These are phyloP conservation scores for Microcebus ravelobensis DNA, from an alignment of 2,113 vertebrate genomes.

Conservation along the genomic window DNA sequence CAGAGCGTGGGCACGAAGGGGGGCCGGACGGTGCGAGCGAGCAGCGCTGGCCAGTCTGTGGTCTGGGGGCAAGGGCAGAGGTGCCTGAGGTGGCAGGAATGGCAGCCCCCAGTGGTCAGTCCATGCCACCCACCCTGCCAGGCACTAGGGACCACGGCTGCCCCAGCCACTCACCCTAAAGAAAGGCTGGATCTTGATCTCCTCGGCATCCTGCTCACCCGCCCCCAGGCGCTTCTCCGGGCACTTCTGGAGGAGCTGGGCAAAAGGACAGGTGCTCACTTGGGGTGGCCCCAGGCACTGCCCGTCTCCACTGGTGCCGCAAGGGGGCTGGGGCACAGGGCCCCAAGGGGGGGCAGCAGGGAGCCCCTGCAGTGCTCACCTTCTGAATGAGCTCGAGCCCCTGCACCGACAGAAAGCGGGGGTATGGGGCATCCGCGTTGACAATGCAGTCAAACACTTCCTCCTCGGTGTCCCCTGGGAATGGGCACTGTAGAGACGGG, in stretches of 20 bases:
- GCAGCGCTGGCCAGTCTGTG: slow-evolving; percentile 92
- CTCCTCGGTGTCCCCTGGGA: slow-evolving; percentile 97
- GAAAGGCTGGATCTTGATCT: slow-evolving; percentile 94
- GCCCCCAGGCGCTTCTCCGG: slow-evolving; percentile 93
- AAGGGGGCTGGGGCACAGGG: neutral
- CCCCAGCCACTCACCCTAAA: slow-evolving; percentile 87
- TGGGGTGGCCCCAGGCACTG: neutral
- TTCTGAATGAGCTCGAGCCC: slow-evolving; percentile 92
- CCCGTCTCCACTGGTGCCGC: neutral
- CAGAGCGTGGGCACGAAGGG: slow-evolving; percentile 91
- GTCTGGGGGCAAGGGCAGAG: slow-evolving; percentile 81
- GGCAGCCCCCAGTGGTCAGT: rapidly evolving
- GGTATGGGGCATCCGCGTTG: slow-evolving; percentile 92
- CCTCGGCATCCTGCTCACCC: slow-evolving; percentile 92
- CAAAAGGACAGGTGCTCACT: neutral
- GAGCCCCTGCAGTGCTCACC: slow-evolving; percentile 76
- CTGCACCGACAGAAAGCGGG: slow-evolving; percentile 89
- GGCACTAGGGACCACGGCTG: rapidly evolving
- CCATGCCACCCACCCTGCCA: neutral
- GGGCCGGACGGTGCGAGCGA: slow-evolving; percentile 87
- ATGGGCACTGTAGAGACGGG: slow-evolving; percentile 83
- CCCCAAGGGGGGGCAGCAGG: neutral
- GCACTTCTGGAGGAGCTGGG: slow-evolving; percentile 94
- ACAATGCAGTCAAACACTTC: slow-evolving; percentile 99
- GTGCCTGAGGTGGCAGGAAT: neutral